Evolutionary conservation across 2,888 invertebrate species (phyloP).

Genomic region (Xylota sylvarum): DNA sequence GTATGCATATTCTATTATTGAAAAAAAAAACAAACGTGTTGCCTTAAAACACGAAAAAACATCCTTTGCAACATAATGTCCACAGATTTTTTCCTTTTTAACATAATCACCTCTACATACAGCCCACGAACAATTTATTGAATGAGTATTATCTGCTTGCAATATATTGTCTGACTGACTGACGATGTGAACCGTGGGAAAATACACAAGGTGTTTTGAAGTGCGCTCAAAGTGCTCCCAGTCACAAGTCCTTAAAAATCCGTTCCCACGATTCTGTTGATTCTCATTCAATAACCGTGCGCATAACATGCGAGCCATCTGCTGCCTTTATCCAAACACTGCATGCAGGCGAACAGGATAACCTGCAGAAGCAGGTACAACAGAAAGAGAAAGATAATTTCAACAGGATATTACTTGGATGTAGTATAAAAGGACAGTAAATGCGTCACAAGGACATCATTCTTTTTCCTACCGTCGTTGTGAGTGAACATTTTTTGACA

Average conservation of each 20-base stretch:
- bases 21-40: neutral
- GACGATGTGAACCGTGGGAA: conserved; percentile 53
- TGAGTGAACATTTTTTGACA: neutral
- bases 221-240: conserved; percentile 69
- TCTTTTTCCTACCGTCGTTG: conserved; percentile 77
- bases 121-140: conserved; percentile 8
- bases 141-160: neutral
- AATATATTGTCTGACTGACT: neutral
- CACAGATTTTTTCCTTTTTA: conserved; percentile 11
- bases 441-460: conserved; percentile 79
- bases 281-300: conserved; percentile 32
- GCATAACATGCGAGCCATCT: conserved; percentile 53
- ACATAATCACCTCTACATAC: neutral
- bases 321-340: conserved; percentile 38
- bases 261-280: conserved; percentile 61
- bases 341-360: conserved; percentile 43
- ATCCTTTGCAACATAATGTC: neutral
- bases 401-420: conserved; percentile 42
- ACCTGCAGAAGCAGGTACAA: conserved; percentile 60
- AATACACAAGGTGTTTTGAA: conserved; percentile 65
- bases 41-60: neutral
- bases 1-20: too few species aligned
- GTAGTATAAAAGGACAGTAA: conserved; percentile 79
- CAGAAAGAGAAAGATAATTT: conserved; percentile 33
- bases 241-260: conserved; percentile 60